Evolutionary conservation across 2,113 vertebrate species (phyloP), one percentile per base, ranked within the genome.

Genomic region (Colius striatus): DNA sequence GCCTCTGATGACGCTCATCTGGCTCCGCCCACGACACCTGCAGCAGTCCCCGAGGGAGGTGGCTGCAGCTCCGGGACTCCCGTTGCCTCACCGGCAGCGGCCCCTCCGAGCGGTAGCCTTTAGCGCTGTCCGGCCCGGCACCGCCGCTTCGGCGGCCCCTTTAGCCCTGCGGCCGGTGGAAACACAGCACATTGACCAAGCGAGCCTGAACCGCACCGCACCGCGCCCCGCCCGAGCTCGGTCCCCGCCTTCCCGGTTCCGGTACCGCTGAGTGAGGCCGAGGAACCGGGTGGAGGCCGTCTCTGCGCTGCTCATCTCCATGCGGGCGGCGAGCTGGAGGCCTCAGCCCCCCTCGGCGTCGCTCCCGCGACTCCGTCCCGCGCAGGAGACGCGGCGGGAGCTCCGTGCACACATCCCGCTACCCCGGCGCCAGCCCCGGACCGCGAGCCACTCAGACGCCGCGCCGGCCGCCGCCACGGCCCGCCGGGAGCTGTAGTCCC

Each of bases 201-300:
- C 61, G 41, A 26, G 26, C 22, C 45, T 34, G 62, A 74, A 17
- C 53, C 47, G 30, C 75, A 30, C 27, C 70, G 11, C 73, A 18
- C 34, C 65, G 18, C 87, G 55, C 72, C 66, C 43, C 90, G 6
- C 63, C 76, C 66, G 19, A 79, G 67, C 53, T 54, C 32, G 29
- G 71, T 43, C 81, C 74, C 66, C 54, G 48, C 62, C 34, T 29
- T 50, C 27, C 75, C 17, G 38, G 27, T 73, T n/a, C 55, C 36
- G 23, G 58, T 95, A 95, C 93, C 95, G 93, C 91, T 96, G 95
- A 36, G 82, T 87, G 29, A 95, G 78, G 78, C 95, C 82, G 41
- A 96, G 78, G 78, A 96, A 77, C 1, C 93, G 91, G 20, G 38
- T 70, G 61, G 78, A 87, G 2, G 65, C 91, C 22, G 55, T 74